Evolutionary conservation across 2,888 invertebrate genomes (phyloP).

Genomic region (Pasiphila rectangulata): DNA sequence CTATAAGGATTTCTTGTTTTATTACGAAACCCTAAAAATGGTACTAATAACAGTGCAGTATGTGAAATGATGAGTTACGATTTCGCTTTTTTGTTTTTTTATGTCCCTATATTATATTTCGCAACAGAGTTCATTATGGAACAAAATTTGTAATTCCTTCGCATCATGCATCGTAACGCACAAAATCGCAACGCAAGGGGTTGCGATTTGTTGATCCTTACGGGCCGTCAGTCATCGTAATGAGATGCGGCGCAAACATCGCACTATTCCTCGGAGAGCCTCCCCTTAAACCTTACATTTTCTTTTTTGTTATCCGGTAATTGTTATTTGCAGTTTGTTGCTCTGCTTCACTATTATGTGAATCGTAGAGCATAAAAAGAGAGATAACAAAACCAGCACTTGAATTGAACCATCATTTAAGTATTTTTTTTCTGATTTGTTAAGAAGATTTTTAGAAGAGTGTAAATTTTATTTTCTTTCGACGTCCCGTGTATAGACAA

Average conservation of each 20-base stretch:
- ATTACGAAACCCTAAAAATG: too few species aligned
- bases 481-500: too few species aligned
- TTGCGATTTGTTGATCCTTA: conserved; percentile 62
- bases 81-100: too few species aligned
- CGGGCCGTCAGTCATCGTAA: conserved; percentile 56
- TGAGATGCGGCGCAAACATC: conserved; percentile 71
- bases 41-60: too few species aligned
- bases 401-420: too few species aligned
- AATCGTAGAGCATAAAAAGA: too few species aligned
- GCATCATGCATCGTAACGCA: neutral
- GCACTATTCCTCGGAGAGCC: conserved; percentile 59
- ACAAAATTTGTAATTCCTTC: neutral
- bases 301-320: conserved; percentile 39
- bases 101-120: too few species aligned
- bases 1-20: too few species aligned
- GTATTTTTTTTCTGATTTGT: too few species aligned
- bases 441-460: conserved; percentile 9
- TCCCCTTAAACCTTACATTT: conserved; percentile 42
- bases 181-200: conserved; percentile 25
- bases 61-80: too few species aligned
- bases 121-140: neutral
- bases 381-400: too few species aligned
- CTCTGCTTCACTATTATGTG: conserved; percentile 26
- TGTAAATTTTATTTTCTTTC: too few species aligned
- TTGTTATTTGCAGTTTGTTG: conserved; percentile 39